phyloP scores from a whole-genome alignment of 2,888 invertebrate species.

The Dendrolimus pini region DNA sequence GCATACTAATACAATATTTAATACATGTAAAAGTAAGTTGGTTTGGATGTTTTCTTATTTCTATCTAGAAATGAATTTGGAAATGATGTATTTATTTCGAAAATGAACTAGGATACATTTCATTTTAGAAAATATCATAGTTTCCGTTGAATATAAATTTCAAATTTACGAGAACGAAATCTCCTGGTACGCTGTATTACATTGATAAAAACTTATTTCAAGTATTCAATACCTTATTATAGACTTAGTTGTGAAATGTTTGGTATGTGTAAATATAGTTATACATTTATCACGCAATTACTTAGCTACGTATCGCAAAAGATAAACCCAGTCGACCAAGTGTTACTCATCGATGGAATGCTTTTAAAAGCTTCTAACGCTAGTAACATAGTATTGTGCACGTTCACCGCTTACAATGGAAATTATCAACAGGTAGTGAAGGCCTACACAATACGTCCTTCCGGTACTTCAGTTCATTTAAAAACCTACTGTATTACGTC shows the following conservation, averaged over 20 bases:
- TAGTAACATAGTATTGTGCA: constrained; percentile 46
- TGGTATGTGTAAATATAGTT: neutral
- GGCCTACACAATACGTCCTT: constrained; percentile 62
- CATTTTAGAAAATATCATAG: too few species aligned
- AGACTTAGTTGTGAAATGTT: neutral
- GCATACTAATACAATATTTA: too few species aligned
- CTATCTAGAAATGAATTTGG: too few species aligned
- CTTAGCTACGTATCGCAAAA: constrained; percentile 19
- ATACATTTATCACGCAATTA: constrained; percentile 2
- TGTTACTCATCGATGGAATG: constrained; percentile 54
- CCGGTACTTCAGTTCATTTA: constrained; percentile 47
- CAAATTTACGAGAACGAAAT: too few species aligned
- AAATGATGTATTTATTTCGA: too few species aligned
- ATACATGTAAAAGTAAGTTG: too few species aligned
- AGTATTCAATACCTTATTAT: neutral
- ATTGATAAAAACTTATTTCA: too few species aligned
- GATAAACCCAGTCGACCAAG: constrained; percentile 23
- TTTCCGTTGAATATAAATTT: too few species aligned
- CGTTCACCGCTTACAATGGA: constrained; percentile 52
- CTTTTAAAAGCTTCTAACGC: constrained; percentile 45
- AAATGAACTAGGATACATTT: too few species aligned
- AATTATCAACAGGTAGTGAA: constrained; percentile 72
- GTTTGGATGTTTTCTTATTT: too few species aligned
- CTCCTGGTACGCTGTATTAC: too few species aligned
- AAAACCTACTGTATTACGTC: neutral